Conservation (phyloP, 2,888 invertebrate genomes). For the Quadriops clusia region DNA sequence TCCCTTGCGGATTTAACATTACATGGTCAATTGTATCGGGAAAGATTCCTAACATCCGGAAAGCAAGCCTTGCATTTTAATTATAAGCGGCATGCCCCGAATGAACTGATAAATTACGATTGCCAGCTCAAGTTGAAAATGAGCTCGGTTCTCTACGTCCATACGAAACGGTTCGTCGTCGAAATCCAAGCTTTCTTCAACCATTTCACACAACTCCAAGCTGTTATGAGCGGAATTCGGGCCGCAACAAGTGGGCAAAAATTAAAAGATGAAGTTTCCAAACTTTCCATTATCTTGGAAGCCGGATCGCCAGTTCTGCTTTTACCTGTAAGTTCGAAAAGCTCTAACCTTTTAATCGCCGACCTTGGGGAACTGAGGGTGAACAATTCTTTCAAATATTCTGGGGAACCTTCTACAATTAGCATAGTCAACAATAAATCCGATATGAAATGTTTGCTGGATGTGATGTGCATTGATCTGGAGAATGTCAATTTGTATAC, state of each 20-base stretch:
- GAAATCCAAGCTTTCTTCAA: conserved; percentile 79
- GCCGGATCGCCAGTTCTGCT: conserved; percentile 74
- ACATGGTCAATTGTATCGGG: conserved; percentile 68
- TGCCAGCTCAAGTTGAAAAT: conserved; percentile 64
- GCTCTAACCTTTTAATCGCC: conserved; percentile 64
- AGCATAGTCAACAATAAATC: conserved; percentile 37
- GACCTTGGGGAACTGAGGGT: conserved; percentile 70
- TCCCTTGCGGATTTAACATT: conserved; percentile 67
- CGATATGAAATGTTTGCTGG: conserved; percentile 49
- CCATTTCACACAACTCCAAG: conserved; percentile 73
- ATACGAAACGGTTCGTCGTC: conserved; percentile 84
- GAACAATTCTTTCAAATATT: conserved; percentile 60
- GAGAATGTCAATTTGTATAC: conserved; percentile 68
- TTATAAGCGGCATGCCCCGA: conserved; percentile 46
- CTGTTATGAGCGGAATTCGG: conserved; percentile 56
- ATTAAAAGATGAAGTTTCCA: conserved; percentile 36
- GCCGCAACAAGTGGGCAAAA: conserved; percentile 50
- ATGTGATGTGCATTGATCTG: conserved; percentile 61
- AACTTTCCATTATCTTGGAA: conserved; percentile 49
- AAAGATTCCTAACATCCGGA: conserved; percentile 71
- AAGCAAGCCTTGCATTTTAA: conserved; percentile 70
- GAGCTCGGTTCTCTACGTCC: conserved; percentile 86
- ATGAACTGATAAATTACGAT: conserved; percentile 50
- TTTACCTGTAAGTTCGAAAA: conserved; percentile 72
- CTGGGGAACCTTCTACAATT: conserved; percentile 44